phyloP scores from a whole-genome alignment of 2,888 invertebrate genomes.

The Apotomis betuletana region DNA sequence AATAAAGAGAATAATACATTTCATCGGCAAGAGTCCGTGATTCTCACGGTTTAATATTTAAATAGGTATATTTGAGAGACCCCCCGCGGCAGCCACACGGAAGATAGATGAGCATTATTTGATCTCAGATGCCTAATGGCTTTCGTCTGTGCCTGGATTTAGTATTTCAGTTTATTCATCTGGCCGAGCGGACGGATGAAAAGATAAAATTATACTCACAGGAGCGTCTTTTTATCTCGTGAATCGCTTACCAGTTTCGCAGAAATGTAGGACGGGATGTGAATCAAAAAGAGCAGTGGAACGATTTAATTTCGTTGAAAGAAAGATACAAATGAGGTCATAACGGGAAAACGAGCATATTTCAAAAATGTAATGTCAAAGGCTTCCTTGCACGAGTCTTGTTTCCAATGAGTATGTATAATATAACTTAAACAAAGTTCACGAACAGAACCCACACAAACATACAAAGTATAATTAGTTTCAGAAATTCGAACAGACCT shows the following conservation, averaged over 20 bases:
- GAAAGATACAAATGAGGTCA: not conserved
- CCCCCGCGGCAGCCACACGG: conserved; percentile 1
- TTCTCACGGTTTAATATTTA: conserved; percentile 30
- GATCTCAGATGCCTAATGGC: conserved; percentile 18
- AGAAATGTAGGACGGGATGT: not conserved
- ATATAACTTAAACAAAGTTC: no score
- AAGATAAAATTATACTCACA: not conserved
- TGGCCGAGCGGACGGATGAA: not conserved
- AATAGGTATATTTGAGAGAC: conserved; percentile 27
- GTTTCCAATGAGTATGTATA: not conserved
- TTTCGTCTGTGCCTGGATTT: not conserved
- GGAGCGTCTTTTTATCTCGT: not conserved
- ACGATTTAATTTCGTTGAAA: not conserved
- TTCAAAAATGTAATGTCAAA: not conserved
- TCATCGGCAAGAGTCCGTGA: conserved; percentile 6
- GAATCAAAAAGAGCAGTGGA: not conserved
- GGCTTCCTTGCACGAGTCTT: not conserved
- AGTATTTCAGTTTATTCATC: not conserved
- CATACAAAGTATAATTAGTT: no score
- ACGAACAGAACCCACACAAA: no score
- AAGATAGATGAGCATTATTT: conserved; percentile 34
- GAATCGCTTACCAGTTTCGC: not conserved
- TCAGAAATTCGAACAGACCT: no score
- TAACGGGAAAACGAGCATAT: not conserved
- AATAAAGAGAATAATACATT: conserved; percentile 21